Conservation (phyloP, 2,113 vertebrate species). For the Tiliqua scincoides region DNA sequence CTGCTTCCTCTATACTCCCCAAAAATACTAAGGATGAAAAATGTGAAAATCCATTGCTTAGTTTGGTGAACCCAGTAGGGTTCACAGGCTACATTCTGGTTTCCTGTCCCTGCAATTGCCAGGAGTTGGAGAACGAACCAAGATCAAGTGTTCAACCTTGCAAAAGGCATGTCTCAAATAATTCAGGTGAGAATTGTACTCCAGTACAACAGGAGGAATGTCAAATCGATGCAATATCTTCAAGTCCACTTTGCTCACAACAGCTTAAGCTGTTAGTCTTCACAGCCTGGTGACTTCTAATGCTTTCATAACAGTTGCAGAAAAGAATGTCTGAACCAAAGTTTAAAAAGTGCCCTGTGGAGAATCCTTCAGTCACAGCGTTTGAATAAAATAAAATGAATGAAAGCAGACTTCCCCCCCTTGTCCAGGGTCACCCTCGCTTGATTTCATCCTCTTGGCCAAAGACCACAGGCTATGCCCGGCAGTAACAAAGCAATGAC, state of each 20-base stretch:
- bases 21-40: not conserved
- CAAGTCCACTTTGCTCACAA: slow-evolving; percentile 6
- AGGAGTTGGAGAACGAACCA: not conserved
- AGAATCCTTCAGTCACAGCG: slow-evolving; percentile 36
- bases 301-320: slow-evolving; percentile 5
- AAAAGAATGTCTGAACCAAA: not conserved
- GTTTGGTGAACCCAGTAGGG: not conserved
- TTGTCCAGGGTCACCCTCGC: slow-evolving; percentile 84
- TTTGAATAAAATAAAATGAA: not conserved
- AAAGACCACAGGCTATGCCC: slow-evolving; percentile 85
- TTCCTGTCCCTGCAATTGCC: slow-evolving; percentile 19
- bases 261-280: not conserved
- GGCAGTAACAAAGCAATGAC: slow-evolving; percentile 88
- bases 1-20: accelerated
- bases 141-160: slow-evolving; percentile 15
- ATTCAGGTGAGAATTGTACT: not conserved
- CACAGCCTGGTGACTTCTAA: slow-evolving; percentile 21
- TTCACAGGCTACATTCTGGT: not conserved
- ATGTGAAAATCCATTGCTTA: slow-evolving; percentile 1
- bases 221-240: not conserved
- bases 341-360: slow-evolving; percentile 17
- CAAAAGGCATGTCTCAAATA: slow-evolving; percentile 12
- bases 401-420: slow-evolving; percentile 56
- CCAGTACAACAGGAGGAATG: not conserved
- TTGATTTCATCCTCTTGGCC: slow-evolving; percentile 81